Percentiles rank a stretch among this genome's conserved stretches.
Evolutionary conservation across 2,113 vertebrate genomes (phyloP).

Genomic region (Tragelaphus strepsiceros): DNA sequence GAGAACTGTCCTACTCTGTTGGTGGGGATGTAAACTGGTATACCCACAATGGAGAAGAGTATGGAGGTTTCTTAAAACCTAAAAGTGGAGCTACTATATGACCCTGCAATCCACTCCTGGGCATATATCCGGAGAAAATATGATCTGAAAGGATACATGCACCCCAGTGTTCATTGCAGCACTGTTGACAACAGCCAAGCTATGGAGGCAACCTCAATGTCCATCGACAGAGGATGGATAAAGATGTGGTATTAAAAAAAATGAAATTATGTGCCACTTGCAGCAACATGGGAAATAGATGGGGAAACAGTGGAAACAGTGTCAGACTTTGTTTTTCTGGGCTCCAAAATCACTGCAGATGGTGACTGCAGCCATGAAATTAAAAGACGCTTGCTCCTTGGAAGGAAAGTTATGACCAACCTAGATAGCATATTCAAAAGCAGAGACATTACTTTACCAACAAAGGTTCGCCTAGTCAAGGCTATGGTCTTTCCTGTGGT

Average conservation of each 20-base stretch:
- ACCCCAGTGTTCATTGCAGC: neutral
- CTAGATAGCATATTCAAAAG: no score
- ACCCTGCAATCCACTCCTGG: neutral
- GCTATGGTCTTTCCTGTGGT: no score
- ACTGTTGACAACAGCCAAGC: neutral
- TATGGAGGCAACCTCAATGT: neutral
- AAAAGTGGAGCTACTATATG: neutral
- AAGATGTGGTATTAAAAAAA: neutral
- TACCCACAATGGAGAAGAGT: neutral
- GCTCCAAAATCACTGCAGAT: no score
- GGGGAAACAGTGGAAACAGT: no score
- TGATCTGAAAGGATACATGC: neutral
- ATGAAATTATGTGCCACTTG: neutral
- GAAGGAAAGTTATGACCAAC: no score
- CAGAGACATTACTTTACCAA: no score
- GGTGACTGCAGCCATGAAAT: no score
- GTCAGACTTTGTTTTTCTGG: no score
- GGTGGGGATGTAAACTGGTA: neutral
- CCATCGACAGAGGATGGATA: neutral
- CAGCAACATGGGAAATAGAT: no score
- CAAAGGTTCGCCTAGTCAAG: no score
- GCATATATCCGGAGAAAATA: neutral
- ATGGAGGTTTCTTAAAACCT: neutral
- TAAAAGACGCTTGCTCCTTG: no score
- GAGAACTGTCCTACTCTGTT: neutral